Conservation (phyloP, 1,140 invertebrate genomes). For the Leptinotarsa lineolata region DNA sequence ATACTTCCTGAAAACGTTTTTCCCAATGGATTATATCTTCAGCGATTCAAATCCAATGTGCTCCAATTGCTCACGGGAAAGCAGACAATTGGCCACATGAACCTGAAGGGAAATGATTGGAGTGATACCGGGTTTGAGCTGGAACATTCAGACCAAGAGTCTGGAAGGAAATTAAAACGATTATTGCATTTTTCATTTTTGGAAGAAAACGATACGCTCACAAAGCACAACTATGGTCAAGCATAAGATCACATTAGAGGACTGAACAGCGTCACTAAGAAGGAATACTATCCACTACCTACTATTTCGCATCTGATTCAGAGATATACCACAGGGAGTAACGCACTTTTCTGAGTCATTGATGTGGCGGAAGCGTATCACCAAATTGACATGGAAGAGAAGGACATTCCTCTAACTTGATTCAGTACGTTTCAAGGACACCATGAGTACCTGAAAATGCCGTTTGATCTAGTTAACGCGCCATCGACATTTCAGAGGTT, state of each 20-base stretch:
- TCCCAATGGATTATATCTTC: too few relatives aligned
- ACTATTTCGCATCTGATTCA: background rate
- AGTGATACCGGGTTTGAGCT: background rate
- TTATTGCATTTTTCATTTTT: background rate
- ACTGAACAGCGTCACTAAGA: conserved; percentile 18
- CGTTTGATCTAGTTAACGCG: conserved; percentile 25
- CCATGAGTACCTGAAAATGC: conserved; percentile 23
- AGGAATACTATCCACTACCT: conserved; percentile 20
- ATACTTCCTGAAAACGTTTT: too few relatives aligned
- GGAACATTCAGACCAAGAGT: too few relatives aligned
- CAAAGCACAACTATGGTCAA: background rate
- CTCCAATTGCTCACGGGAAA: too few relatives aligned
- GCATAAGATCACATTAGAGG: background rate
- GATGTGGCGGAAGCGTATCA: conserved; percentile 24
- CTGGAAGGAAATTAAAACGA: too few relatives aligned
- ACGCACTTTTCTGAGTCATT: conserved; percentile 2
- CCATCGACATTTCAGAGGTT: conserved; percentile 22
- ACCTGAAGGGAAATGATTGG: too few relatives aligned
- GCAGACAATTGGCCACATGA: too few relatives aligned
- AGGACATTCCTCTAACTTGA: conserved; percentile 7
- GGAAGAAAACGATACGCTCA: conserved; percentile 7
- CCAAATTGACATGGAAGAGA: conserved; percentile 22
- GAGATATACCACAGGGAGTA: conserved; percentile 1
- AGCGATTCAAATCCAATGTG: too few relatives aligned
- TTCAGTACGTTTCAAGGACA: conserved; percentile 24